Evolutionary conservation across 2,113 vertebrate species (phyloP).

Genomic region (Microcebus lehilahytsara): DNA sequence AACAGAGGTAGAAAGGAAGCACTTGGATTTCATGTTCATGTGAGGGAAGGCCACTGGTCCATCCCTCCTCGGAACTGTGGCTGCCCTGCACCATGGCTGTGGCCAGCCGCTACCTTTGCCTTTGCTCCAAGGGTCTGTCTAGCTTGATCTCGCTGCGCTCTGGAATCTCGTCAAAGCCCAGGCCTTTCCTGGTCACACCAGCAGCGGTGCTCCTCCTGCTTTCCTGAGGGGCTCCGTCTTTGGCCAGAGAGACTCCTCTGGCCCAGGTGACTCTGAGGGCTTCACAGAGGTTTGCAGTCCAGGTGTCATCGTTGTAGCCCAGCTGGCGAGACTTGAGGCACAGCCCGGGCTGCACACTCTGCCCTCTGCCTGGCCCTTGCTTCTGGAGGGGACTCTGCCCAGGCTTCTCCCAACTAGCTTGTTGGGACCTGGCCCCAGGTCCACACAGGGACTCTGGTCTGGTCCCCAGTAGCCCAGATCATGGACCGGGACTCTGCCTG

Average conservation of each 20-base stretch:
- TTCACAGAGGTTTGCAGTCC: not conserved
- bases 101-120: not conserved
- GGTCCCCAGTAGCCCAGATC: rapidly evolving
- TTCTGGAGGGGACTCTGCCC: not conserved
- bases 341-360: rapidly evolving
- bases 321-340: not conserved
- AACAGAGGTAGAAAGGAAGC: not conserved
- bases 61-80: rapidly evolving
- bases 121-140: not conserved
- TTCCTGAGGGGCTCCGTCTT: constrained; percentile 39
- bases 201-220: not conserved
- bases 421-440: not conserved
- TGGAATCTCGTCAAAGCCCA: not conserved
- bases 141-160: not conserved
- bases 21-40: not conserved
- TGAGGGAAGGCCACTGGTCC: rapidly evolving
- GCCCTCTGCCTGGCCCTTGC: not conserved
- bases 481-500: not conserved
- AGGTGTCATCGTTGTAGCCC: rapidly evolving
- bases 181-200: constrained; percentile 10
- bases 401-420: not conserved
- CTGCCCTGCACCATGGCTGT: not conserved
- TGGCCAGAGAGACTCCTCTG: not conserved
- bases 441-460: not conserved
- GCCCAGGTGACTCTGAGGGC: constrained; percentile 23